Evolutionary conservation across 2,888 invertebrate species (phyloP), one percentile per base, ranked within the genome.

Genomic region (Notocelia uddmanniana): DNA sequence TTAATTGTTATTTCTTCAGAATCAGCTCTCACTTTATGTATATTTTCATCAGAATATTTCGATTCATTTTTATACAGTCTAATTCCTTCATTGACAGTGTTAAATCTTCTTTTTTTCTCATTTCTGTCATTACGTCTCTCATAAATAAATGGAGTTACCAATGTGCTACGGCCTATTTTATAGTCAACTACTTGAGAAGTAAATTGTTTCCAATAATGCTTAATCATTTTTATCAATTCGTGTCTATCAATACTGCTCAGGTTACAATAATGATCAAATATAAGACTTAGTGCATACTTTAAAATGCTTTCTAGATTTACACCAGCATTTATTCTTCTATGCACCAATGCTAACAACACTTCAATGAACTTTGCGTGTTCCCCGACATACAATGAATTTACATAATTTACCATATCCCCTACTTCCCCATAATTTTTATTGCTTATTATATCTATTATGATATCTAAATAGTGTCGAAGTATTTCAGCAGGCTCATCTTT

Each of bases 401-500:
- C 10, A 18, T 23, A 60, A 5, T n/a, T 26, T 3, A 45, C 45
- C 45, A 60, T 26, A 10, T 60, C 60, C 6, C 13, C 1, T 45
- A 45, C 11, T 15, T 60, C 60, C n/a, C 60, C 41, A 23, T 26
- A 45, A 23, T 60, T 8, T 18, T 45, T 11, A 2, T 10, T 18
- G 23, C 3, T 26, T 0, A 60, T n/a, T 11, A 23, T 10, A 26
- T 60, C 0, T 45, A 60, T 45, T 15, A 60, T 11, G 37, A 19
- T 5, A 10, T 26, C 15, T 60, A 60, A 45, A 48, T 60, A n/a
- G 11, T 60, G 26, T 2, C 60, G 23, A 45, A 85, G 76, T 3
- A 76, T 69, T 19, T 63, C 45, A 0, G 77, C 79, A 0, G 83
- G 63, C 9, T 72, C 73, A 0, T 74, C 73, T 69, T 74, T 85